Conservation (phyloP, 2,888 invertebrate species). For the Drosophila hamatofila region DNA sequence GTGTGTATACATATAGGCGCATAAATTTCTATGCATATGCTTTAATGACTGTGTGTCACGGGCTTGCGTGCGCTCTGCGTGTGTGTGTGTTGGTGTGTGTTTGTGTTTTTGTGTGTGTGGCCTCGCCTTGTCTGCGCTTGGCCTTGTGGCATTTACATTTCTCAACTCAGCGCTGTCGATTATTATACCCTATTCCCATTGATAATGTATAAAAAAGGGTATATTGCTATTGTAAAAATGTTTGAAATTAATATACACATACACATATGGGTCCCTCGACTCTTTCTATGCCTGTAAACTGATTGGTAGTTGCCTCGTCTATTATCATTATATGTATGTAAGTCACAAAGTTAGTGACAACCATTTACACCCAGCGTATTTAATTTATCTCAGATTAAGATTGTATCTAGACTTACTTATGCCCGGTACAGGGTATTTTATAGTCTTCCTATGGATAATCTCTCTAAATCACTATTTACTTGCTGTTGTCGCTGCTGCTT, state of each 20-base stretch:
- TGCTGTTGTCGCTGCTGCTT: constrained; percentile 36
- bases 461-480: constrained; percentile 15
- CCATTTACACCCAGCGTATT: not conserved
- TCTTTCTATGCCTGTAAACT: not conserved
- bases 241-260: not conserved
- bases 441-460: not conserved
- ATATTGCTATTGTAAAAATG: not conserved
- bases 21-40: constrained; percentile 51
- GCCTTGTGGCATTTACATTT: constrained; percentile 81
- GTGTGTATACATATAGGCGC: constrained; percentile 35
- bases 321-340: not conserved
- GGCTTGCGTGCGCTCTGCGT: constrained; percentile 63
- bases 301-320: not conserved
- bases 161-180: constrained; percentile 63
- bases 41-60: constrained; percentile 65
- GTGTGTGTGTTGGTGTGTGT: constrained; percentile 17
- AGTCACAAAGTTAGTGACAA: not conserved
- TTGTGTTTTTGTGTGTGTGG: constrained; percentile 48
- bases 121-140: constrained; percentile 80
- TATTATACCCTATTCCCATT: constrained; percentile 13
- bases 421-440: not conserved
- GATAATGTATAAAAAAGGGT: not conserved
- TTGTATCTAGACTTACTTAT: not conserved
- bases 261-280: not conserved
- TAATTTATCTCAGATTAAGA: not conserved